Evolutionary conservation across 2,888 invertebrate genomes (phyloP).

Genomic region (Pemphredon lugubris): DNA sequence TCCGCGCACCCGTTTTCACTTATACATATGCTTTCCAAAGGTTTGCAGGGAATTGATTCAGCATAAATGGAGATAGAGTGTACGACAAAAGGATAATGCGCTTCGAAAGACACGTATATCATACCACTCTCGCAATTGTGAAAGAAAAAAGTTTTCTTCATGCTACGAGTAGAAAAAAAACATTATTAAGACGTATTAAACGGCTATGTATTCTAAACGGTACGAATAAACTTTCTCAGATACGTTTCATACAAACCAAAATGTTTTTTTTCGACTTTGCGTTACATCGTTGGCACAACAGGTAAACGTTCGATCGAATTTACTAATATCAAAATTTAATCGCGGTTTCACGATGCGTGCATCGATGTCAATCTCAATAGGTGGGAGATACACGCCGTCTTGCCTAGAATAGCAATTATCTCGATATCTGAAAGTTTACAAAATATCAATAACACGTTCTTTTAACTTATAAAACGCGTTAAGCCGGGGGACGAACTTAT

Average conservation of each 20-base stretch:
- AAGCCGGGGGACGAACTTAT: conserved; percentile 66
- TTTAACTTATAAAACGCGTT: too few relatives aligned
- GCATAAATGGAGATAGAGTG: conserved; percentile 33
- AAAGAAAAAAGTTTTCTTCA: conserved; percentile 56
- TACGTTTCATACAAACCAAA: conserved; percentile 20
- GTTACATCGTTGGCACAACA: conserved; percentile 62
- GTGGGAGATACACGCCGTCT: conserved; percentile 59
- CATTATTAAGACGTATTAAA: neutral
- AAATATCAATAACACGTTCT: neutral
- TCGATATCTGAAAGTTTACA: conserved; percentile 48
- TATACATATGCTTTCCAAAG: conserved; percentile 17
- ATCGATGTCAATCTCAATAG: conserved; percentile 62
- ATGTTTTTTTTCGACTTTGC: conserved; percentile 7
- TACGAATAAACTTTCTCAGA: too few relatives aligned
- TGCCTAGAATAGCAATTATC: conserved; percentile 63
- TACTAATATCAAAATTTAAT: conserved; percentile 57
- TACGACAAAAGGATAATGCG: conserved; percentile 61
- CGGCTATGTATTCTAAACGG: too few relatives aligned
- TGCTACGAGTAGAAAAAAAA: conserved; percentile 27
- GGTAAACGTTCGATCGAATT: conserved; percentile 55
- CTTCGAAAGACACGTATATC: conserved; percentile 58
- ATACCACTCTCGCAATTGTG: conserved; percentile 57
- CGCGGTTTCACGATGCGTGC: conserved; percentile 46
- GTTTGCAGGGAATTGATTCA: neutral
- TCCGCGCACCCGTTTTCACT: conserved; percentile 23